A percentile compares a stretch with the other conserved stretches of the same genome.
phyloP scores from a whole-genome alignment of 92 coral and sea anemone genomes.

The Zoanthus solanderi region DNA sequence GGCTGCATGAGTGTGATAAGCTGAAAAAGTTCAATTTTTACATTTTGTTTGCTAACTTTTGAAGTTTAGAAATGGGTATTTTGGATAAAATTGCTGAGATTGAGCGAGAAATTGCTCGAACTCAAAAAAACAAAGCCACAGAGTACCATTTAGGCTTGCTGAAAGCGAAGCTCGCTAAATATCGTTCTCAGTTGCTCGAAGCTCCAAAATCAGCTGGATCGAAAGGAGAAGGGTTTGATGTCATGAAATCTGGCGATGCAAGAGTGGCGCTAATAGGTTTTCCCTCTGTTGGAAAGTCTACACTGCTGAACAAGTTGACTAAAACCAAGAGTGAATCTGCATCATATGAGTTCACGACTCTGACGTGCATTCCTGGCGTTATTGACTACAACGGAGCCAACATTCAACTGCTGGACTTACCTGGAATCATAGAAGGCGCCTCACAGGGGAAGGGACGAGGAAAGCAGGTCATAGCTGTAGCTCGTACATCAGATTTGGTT shows the following conservation, averaged over 20 bases:
- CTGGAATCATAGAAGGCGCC: conserved; percentile 72
- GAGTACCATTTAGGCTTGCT: conserved; percentile 95
- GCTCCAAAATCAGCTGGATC: conserved; percentile 86
- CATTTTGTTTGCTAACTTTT: neutral
- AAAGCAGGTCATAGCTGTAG: conserved; percentile 81
- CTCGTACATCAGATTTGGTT: conserved; percentile 96
- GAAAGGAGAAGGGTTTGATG: conserved; percentile 99
- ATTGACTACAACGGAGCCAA: conserved; percentile 94
- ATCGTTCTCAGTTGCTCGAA: conserved; percentile 94
- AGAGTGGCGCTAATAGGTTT: conserved; percentile 96
- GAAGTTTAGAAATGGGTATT: conserved; percentile 79
- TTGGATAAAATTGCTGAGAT: conserved; percentile 93
- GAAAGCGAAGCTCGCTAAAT: conserved; percentile 97
- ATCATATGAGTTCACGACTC: conserved; percentile 94
- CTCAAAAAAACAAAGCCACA: conserved; percentile 98
- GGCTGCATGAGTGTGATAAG: neutral
- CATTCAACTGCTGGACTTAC: conserved; percentile 93
- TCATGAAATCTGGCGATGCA: conserved; percentile 99
- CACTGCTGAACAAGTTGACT: conserved; percentile 90
- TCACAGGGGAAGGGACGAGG: conserved; percentile 27
- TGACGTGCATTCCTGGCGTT: conserved; percentile 99
- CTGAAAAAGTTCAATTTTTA: neutral
- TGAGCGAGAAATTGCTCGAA: conserved; percentile 96
- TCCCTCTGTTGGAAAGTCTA: conserved; percentile 98
- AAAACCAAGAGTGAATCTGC: conserved; percentile 90